Evolutionary conservation across 2,888 invertebrate genomes (phyloP).

Genomic region (Tetrapedia diversipes): DNA sequence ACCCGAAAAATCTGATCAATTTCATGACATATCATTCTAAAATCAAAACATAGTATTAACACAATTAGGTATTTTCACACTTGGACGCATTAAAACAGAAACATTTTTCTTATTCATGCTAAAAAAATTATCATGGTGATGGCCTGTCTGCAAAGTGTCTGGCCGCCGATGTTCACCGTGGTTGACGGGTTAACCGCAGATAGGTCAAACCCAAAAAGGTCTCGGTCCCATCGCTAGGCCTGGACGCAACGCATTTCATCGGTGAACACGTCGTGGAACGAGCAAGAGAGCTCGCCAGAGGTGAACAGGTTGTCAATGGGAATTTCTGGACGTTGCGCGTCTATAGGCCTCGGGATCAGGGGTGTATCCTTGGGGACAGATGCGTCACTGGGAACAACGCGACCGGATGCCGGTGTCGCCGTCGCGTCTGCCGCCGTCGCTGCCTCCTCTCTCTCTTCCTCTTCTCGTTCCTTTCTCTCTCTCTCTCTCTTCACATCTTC

Average conservation of each 20-base stretch:
- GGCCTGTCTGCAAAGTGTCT: no score
- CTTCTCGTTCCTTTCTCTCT: background rate
- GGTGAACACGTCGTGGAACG: slow-evolving; percentile 30
- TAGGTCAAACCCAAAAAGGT: no score
- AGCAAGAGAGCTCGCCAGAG: slow-evolving; percentile 55
- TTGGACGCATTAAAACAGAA: no score
- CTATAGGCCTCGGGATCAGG: slow-evolving; percentile 67
- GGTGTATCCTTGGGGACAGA: slow-evolving; percentile 81
- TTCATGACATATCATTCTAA: no score
- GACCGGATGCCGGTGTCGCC: slow-evolving; percentile 67
- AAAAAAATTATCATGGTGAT: no score
- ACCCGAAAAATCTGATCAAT: no score
- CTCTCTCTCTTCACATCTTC: slow-evolving; percentile 3
- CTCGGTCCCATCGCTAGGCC: slow-evolving; percentile 40
- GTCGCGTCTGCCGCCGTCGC: slow-evolving; percentile 68
- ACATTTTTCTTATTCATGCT: background rate
- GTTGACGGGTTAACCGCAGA: no score
- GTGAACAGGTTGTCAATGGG: slow-evolving; percentile 73
- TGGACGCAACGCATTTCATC: slow-evolving; percentile 38
- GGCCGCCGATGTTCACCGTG: no score
- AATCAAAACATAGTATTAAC: no score
- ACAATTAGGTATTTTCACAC: no score
- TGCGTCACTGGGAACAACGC: slow-evolving; percentile 80
- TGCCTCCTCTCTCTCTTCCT: slow-evolving; percentile 13
- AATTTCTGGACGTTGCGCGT: slow-evolving; percentile 69